phyloP scores from a whole-genome alignment of 1,140 invertebrate genomes.

The Drosophila rufa region DNA sequence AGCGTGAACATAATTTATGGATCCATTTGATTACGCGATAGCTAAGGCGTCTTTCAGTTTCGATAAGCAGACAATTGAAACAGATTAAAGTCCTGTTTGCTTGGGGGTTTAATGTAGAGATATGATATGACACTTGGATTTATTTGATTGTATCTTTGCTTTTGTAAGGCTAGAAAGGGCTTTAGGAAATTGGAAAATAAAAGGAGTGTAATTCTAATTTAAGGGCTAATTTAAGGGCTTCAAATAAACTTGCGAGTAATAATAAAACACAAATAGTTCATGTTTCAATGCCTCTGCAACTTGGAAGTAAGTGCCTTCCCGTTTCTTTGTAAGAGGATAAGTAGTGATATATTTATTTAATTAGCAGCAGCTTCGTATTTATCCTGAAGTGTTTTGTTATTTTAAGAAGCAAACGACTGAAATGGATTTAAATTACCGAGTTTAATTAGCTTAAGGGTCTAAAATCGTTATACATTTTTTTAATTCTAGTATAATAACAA shows the following conservation, averaged over 20 bases:
- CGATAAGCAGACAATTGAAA: conserved; percentile 11
- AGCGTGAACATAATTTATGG: conserved; percentile 50
- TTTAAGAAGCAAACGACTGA: too few relatives aligned
- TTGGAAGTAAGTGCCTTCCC: neutral
- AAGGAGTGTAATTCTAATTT: neutral
- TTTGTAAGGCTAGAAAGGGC: neutral
- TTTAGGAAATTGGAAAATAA: neutral
- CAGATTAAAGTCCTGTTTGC: conserved; percentile 1
- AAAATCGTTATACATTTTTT: neutral
- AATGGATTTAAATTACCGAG: neutral
- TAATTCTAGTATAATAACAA: neutral
- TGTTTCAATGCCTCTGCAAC: neutral
- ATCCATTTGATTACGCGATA: conserved; percentile 13
- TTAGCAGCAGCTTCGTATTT: neutral
- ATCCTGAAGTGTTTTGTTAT: neutral
- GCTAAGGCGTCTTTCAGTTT: conserved; percentile 7
- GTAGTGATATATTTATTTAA: neutral
- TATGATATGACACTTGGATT: neutral
- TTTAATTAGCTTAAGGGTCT: neutral
- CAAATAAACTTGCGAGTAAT: neutral
- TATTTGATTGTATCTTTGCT: neutral
- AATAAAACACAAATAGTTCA: neutral
- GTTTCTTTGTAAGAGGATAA: neutral
- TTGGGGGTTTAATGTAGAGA: neutral
- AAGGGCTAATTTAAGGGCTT: too few relatives aligned